phyloP scores from a whole-genome alignment of 2,113 vertebrate species.

The Mystacornis crossleyi region DNA sequence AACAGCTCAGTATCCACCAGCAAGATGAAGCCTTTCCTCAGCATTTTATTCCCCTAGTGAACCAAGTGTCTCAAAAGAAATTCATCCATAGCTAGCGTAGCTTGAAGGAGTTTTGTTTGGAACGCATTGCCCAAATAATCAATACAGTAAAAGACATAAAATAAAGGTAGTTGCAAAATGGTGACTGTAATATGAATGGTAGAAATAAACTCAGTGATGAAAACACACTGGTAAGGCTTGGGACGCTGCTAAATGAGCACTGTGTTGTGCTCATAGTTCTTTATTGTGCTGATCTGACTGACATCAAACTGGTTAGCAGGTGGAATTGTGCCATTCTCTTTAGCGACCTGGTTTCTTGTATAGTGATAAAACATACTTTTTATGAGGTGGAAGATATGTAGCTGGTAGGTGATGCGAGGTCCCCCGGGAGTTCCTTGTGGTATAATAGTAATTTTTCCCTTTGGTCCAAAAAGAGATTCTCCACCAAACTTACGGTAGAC shows the following conservation, averaged over 20 bases:
- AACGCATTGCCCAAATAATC: not conserved
- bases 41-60: not conserved
- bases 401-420: not conserved
- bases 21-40: not conserved
- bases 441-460: not conserved
- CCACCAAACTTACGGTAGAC: not conserved
- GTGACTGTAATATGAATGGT: not conserved
- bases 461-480: slow-evolving; percentile 20
- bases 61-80: not conserved
- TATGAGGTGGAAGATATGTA: not conserved
- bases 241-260: not conserved
- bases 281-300: not conserved
- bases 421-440: not conserved
- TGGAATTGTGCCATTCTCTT: not conserved
- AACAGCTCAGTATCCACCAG: not conserved
- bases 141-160: not conserved
- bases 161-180: not conserved
- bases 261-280: not conserved
- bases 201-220: not conserved
- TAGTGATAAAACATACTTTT: not conserved
- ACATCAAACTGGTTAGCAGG: not conserved
- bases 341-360: not conserved
- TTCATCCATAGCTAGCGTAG: not conserved
- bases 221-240: not conserved
- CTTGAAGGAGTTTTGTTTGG: not conserved